Percentiles rank a stretch among this genome's conserved stretches.
Evolutionary conservation across 2,113 vertebrate species (phyloP).

Genomic region (Hemiscyllium ocellatum): DNA sequence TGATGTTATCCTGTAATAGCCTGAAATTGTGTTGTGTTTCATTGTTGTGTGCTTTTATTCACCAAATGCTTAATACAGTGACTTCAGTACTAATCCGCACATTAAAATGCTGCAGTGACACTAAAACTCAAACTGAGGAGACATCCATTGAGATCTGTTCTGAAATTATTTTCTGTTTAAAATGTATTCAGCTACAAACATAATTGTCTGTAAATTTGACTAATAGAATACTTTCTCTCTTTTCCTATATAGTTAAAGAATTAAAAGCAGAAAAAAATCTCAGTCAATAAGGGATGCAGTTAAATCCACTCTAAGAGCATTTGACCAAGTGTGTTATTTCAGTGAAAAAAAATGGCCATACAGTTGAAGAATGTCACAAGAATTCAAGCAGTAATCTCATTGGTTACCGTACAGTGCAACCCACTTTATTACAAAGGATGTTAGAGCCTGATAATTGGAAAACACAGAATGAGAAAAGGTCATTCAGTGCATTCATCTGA

Average conservation of each 20-base stretch:
- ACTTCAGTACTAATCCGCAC: not conserved
- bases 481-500: not conserved
- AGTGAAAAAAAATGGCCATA: not conserved
- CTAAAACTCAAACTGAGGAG: not conserved
- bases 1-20: not conserved
- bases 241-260: not conserved
- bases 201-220: not conserved
- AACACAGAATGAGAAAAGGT: not conserved
- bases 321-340: not conserved
- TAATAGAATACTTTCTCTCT: not conserved
- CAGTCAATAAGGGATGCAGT: not conserved
- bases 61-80: not conserved
- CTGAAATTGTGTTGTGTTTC: not conserved
- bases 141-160: not conserved
- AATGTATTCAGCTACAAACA: not conserved
- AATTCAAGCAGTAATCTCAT: not conserved
- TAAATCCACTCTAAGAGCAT: not conserved
- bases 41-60: not conserved
- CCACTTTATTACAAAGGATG: not conserved
- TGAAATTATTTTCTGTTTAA: not conserved
- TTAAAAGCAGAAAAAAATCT: not conserved
- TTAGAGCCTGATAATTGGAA: not conserved
- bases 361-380: constrained; percentile 17
- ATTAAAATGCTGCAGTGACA: not conserved
- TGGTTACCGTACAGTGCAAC: not conserved